Conservation (phyloP, 2,888 invertebrate species). For the Ischnus inquisitorius region DNA sequence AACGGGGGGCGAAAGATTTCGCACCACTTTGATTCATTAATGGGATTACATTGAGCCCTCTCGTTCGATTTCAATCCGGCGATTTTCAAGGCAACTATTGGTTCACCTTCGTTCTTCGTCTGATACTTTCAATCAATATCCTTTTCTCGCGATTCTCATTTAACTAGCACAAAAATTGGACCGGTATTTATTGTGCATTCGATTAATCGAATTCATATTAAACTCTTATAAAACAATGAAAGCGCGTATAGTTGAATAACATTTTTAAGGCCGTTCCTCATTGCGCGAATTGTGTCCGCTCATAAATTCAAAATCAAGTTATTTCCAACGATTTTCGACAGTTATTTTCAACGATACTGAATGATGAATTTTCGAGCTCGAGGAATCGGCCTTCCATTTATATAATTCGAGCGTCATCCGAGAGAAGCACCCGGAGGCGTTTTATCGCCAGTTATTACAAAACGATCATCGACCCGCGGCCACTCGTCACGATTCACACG, state of each 20-base stretch:
- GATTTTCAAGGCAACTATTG: neutral
- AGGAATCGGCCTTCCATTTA: conserved; percentile 12
- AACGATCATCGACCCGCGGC: conserved; percentile 22
- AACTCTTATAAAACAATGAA: too few species aligned
- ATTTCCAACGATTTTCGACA: conserved; percentile 26
- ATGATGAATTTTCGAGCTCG: neutral
- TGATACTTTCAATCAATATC: neutral
- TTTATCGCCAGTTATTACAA: neutral
- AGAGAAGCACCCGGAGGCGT: neutral
- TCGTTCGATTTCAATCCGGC: conserved; percentile 25
- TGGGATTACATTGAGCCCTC: conserved; percentile 53
- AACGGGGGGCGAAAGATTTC: conserved; percentile 53
- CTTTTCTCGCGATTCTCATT: too few species aligned
- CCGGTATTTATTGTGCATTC: too few species aligned
- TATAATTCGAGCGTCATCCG: conserved; percentile 1
- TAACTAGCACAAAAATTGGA: too few species aligned
- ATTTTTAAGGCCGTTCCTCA: conserved; percentile 41
- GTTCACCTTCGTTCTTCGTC: neutral
- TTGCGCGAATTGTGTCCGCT: conserved; percentile 6
- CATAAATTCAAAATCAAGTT: conserved; percentile 22
- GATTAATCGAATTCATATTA: too few species aligned
- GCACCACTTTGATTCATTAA: conserved; percentile 61
- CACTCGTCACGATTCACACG: neutral
- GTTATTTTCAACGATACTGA: neutral
- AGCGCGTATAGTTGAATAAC: neutral